Evolutionary conservation across 2,797 vertebrate species (phyloP).

Genomic region (Semaprochilodus insignis): DNA sequence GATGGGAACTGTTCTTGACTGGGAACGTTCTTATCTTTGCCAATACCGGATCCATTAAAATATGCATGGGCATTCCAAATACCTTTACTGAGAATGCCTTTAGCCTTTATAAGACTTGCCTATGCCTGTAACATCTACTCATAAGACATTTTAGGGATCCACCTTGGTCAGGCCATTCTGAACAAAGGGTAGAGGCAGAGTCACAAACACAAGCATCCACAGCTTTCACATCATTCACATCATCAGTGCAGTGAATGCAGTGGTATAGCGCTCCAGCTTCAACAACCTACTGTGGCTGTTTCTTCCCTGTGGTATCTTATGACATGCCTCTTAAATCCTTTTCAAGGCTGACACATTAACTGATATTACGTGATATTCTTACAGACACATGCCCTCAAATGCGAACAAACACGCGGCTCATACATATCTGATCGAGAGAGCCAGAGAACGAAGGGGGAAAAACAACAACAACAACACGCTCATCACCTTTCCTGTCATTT

Average conservation of each 20-base stretch:
- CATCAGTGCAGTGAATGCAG: not conserved
- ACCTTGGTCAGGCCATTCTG: no score
- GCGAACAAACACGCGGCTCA: not conserved
- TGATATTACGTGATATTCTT: not conserved
- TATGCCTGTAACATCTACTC: no score
- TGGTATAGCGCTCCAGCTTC: not conserved
- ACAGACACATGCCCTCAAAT: not conserved
- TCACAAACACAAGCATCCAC: no score
- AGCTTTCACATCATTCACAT: no score
- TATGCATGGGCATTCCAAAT: no score
- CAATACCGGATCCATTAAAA: no score
- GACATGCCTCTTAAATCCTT: not conserved
- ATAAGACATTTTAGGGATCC: no score
- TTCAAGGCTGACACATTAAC: not conserved
- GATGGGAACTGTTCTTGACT: no score
- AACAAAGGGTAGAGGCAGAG: no score
- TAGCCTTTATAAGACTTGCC: no score
- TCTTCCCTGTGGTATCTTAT: not conserved
- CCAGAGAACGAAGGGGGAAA: constrained; percentile 45
- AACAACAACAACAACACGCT: constrained; percentile 62
- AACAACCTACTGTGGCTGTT: not conserved
- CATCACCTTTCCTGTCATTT: constrained; percentile 67
- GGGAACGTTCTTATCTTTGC: no score
- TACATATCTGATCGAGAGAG: constrained; percentile 30
- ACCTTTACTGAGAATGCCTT: no score